A percentile compares a stretch with the other conserved stretches of the same genome.
These are phyloP conservation scores for Parascotia fuliginaria DNA, from an alignment of 2,888 invertebrate species.

Conservation along the genomic window DNA sequence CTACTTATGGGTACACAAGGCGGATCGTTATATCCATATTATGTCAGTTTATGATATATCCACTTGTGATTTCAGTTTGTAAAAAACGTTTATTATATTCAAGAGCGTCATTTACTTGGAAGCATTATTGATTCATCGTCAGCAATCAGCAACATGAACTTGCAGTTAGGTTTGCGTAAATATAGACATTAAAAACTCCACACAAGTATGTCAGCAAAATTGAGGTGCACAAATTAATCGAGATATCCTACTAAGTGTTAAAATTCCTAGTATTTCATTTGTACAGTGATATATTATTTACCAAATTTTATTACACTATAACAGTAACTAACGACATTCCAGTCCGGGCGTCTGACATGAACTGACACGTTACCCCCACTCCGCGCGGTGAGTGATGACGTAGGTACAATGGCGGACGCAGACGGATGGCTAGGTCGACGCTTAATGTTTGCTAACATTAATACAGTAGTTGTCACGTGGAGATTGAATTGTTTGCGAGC, in stretches of 20 bases:
- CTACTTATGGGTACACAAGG: too few species aligned
- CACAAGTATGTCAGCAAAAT: too few species aligned
- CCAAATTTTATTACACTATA: slow-evolving; percentile 3
- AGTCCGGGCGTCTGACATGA: neutral
- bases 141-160: too few species aligned
- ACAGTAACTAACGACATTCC: slow-evolving; percentile 7
- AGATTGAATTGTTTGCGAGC: slow-evolving; percentile 10
- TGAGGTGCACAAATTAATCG: too few species aligned
- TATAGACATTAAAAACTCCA: too few species aligned
- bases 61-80: too few species aligned
- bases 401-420: slow-evolving; percentile 42
- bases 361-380: slow-evolving; percentile 16
- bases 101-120: too few species aligned
- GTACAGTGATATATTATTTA: neutral
- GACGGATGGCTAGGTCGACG: slow-evolving; percentile 43
- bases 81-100: too few species aligned
- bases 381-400: slow-evolving; percentile 39
- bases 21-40: too few species aligned
- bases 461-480: slow-evolving; percentile 9
- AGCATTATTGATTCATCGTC: too few species aligned
- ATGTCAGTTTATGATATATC: too few species aligned
- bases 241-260: neutral
- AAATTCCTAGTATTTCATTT: neutral
- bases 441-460: slow-evolving; percentile 35
- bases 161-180: too few species aligned